Base-by-base conservation (phyloP, 1,140 invertebrate genomes). In the Drosophila asahinai region DNA sequence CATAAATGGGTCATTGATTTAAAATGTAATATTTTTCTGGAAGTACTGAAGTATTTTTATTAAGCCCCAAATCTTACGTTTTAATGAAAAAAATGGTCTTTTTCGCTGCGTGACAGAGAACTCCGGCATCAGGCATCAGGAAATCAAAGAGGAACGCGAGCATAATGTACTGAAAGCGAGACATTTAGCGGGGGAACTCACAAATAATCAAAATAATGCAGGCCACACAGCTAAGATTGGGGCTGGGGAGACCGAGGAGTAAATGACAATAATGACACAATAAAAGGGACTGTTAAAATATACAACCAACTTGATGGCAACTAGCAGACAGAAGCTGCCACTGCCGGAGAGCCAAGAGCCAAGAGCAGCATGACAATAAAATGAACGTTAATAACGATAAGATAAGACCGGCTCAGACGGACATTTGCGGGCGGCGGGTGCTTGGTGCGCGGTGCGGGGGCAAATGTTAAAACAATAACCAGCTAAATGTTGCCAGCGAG, bases 221-320 rank as follows among this genome's bases (percentile, higher is more conserved):
- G 70, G 80, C 61, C 38, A 65, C 15, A 27, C 8, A 15, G 48
- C 45, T 14, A 8, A 43, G 42, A 47, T 51, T 43, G 11, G 59
- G 15, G 51, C 14, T 15, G 19, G 58, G 48, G 49, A 51, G 22
- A 58, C 73, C 66, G 51, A 49, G 61, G 12, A 90, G 86, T 80
- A 90, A 87, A 90, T 90, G 86, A 77, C 86, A 90, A 90, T 90
- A 90, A 90, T 91, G 86, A 90, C 86, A 90, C 84, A 90, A 90
- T 90, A 90, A 90, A 90, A 80, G 81, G 77, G 75, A 78, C 81
- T 84, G 74, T 84, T 79, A 68, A 90, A 89, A 79, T 90, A 84
- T 68, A 64, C 86, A 73, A 72, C 64, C 77, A 75, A 83, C 78
- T 80, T 66, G 77, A 78, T 81, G 73, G 65, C 77, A 75, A 72